These are phyloP conservation scores for Lordiphosa fenestrarum DNA, from an alignment of 2,888 invertebrate species.

Conservation along the genomic window DNA sequence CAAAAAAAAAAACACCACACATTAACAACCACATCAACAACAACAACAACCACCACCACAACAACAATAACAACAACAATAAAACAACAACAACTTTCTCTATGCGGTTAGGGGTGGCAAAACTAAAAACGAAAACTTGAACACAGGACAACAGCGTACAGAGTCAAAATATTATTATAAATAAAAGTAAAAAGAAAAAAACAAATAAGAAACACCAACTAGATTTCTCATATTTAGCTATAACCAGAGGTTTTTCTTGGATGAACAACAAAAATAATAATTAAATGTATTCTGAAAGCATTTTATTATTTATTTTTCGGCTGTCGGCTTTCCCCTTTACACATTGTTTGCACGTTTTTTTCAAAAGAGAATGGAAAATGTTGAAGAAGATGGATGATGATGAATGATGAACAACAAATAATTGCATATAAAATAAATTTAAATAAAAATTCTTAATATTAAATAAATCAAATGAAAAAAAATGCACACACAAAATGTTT, in stretches of 20 bases:
- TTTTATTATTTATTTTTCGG: slow-evolving; percentile 77
- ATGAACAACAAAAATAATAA: slow-evolving; percentile 39
- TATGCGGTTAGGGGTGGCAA: too few species aligned
- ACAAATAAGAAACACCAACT: slow-evolving; percentile 11
- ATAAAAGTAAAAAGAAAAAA: slow-evolving; percentile 10
- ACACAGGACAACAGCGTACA: too few species aligned
- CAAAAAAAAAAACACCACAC: too few species aligned
- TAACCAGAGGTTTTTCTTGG: slow-evolving; percentile 27
- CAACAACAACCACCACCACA: too few species aligned
- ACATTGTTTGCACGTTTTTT: slow-evolving; percentile 82
- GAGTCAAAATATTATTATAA: not conserved
- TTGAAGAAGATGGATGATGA: slow-evolving; percentile 29
- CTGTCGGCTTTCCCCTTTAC: slow-evolving; percentile 82
- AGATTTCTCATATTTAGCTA: slow-evolving; percentile 11
- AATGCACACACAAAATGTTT: slow-evolving; percentile 42
- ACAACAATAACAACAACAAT: too few species aligned
- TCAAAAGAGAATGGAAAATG: slow-evolving; percentile 54
- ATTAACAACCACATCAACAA: too few species aligned
- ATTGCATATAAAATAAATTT: slow-evolving; percentile 64
- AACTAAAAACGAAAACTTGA: too few species aligned
- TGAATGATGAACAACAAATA: slow-evolving; percentile 37
- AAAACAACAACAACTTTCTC: too few species aligned
- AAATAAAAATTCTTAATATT: slow-evolving; percentile 67
- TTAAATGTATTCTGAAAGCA: slow-evolving; percentile 62
- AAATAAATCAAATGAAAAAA: slow-evolving; percentile 37